Evolutionary conservation across 2,888 invertebrate species (phyloP).

Genomic region (Thera britannica): DNA sequence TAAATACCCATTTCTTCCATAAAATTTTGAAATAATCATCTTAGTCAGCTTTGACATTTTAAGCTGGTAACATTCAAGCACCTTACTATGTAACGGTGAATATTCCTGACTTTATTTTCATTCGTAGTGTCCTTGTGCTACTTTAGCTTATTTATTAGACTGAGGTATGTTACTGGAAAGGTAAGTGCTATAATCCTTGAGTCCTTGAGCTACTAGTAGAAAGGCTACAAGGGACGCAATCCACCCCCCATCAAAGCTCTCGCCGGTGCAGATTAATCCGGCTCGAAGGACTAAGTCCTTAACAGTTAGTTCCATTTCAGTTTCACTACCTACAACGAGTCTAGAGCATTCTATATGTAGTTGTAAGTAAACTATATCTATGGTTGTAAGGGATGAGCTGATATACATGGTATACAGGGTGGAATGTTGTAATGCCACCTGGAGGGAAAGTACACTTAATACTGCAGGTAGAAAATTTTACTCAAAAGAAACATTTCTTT

Average conservation of each 20-base stretch:
- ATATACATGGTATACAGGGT: neutral
- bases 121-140: too few species aligned
- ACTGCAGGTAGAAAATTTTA: too few species aligned
- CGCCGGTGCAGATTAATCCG: slow-evolving; percentile 45
- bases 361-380: neutral
- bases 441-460: too few species aligned
- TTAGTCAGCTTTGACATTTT: too few species aligned
- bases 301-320: slow-evolving; percentile 45
- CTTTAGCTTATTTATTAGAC: too few species aligned
- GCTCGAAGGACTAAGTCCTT: slow-evolving; percentile 45
- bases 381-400: neutral
- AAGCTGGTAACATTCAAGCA: too few species aligned
- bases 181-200: slow-evolving; percentile 9
- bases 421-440: too few species aligned
- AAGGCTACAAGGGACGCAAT: slow-evolving; percentile 21
- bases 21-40: too few species aligned
- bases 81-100: too few species aligned
- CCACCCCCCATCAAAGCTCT: slow-evolving; percentile 43
- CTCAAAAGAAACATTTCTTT: too few species aligned
- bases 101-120: too few species aligned
- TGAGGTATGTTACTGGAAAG: neutral
- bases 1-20: too few species aligned
- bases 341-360: slow-evolving; percentile 2
- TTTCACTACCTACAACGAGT: slow-evolving; percentile 30
- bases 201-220: slow-evolving; percentile 6